Base-by-base conservation (phyloP, 2,888 invertebrate genomes). In the Eubasilissa splendida region DNA sequence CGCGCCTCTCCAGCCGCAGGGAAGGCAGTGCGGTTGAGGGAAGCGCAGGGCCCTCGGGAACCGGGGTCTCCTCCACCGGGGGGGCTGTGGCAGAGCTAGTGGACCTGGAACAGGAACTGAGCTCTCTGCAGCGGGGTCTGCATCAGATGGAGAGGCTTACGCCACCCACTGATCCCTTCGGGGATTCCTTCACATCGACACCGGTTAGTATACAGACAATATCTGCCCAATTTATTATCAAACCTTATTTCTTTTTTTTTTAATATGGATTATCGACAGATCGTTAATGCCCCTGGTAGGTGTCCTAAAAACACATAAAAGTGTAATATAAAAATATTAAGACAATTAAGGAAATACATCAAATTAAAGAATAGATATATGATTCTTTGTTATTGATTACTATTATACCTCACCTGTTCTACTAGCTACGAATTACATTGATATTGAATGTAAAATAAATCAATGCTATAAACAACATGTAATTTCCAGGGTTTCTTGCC, bases 81-180 rank as follows among this genome's bases (percentile, higher is more conserved):
- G 93, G 92, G n/a, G 94, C 93, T 42, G 96, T 96, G 56, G 96
- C 96, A 1, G 96, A 97, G 89, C 90, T 97, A 82, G 94, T 97
- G 14, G 97, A 96, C 88, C 89, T 97, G 84, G 97, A 97, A 87
- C 94, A 96, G 85, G 97, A 97, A 88, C 89, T 97, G 82, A 95
- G 94, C 86, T 96, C 96, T 80, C 89, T 97, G 85, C 94, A 97
- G 86, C 93, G 96, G 84, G 97, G 97, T 2, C 94, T 97, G 83
- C 95, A 95, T 84, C 96, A 97, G 88, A 96, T 97, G 91, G 96
- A 96, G 87, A 93, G 95, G 80, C 94, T 96, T 56, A 96, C 96
- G 3, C 92, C 94, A 2, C 90, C 92, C n/a, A 89, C 92, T 4
- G 94, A 94, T 90, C 94, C 94, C 0, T 94, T 94, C 86, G 95